Conservation (phyloP, 2,888 invertebrate genomes). For the Boloria euphrosyne region DNA sequence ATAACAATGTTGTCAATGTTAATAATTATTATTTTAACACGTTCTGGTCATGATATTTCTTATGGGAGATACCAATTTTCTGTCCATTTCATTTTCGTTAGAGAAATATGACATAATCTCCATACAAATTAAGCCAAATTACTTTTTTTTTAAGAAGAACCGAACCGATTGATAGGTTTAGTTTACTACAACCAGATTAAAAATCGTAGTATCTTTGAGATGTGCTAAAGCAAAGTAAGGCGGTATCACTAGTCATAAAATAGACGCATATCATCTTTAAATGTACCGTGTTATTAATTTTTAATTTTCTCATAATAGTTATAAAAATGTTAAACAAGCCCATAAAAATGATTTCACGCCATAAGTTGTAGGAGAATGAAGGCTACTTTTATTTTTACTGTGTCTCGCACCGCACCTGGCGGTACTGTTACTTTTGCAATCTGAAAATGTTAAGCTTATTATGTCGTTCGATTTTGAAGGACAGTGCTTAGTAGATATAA, state of each 20-base stretch:
- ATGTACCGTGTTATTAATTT: neutral
- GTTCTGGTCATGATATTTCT: too few species aligned
- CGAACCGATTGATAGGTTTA: too few species aligned
- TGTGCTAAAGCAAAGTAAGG: too few species aligned
- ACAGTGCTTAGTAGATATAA: neutral
- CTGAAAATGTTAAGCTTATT: conserved; percentile 23
- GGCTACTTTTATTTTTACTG: conserved; percentile 45
- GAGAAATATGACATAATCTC: too few species aligned
- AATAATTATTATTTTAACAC: too few species aligned
- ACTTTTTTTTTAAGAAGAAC: too few species aligned
- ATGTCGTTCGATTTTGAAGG: conserved; percentile 17
- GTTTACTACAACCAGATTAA: too few species aligned
- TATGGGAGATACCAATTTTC: too few species aligned
- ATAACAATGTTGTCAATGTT: too few species aligned
- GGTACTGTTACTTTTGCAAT: conserved; percentile 41
- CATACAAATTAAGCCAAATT: too few species aligned
- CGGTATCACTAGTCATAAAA: neutral
- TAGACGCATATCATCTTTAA: neutral
- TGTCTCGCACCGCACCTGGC: conserved; percentile 54
- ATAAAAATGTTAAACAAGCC: conserved; percentile 26
- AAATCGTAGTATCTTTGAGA: too few species aligned
- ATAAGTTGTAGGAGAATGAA: conserved; percentile 31
- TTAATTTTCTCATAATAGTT: conserved; percentile 7
- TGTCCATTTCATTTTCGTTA: too few species aligned
- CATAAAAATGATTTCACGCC: conserved; percentile 30